Evolutionary conservation across 2,888 invertebrate genomes (phyloP).

Genomic region (Rhodophaea formosa): DNA sequence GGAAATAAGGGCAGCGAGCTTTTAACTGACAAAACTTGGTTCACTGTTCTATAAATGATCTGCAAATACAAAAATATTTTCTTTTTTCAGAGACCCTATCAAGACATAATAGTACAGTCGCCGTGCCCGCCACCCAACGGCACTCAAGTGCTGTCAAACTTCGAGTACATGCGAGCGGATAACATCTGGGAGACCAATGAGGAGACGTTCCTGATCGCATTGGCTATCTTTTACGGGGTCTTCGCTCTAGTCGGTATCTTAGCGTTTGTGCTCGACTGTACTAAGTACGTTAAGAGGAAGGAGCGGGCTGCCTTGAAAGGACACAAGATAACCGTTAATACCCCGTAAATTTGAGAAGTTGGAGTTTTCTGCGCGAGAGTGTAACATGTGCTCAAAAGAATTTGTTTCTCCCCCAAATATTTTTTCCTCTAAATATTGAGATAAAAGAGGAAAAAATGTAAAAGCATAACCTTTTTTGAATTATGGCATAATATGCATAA

Average conservation of each 20-base stretch:
- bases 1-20: too few relatives aligned
- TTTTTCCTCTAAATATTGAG: too few relatives aligned
- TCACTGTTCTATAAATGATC: too few relatives aligned
- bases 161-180: constrained; percentile 59
- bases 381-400: too few relatives aligned
- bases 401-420: too few relatives aligned
- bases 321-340: constrained; percentile 82
- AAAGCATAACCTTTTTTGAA: too few relatives aligned
- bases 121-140: constrained; percentile 91
- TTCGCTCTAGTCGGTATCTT: constrained; percentile 83
- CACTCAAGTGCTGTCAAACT: constrained; percentile 83
- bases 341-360: constrained; percentile 64
- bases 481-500: too few relatives aligned
- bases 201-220: constrained; percentile 80
- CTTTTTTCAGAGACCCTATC: constrained; percentile 86
- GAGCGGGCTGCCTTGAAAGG: constrained; percentile 72
- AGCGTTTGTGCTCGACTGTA: constrained; percentile 82
- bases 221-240: constrained; percentile 82
- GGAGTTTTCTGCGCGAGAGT: not conserved
- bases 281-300: constrained; percentile 75
- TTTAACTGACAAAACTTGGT: too few relatives aligned
- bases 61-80: too few relatives aligned
- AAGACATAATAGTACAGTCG: constrained; percentile 92
- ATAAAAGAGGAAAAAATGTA: too few relatives aligned
- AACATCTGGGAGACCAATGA: constrained; percentile 75